These are phyloP conservation scores for Trachelus tabidus DNA, from an alignment of 2,888 invertebrate species.

Conservation along the genomic window DNA sequence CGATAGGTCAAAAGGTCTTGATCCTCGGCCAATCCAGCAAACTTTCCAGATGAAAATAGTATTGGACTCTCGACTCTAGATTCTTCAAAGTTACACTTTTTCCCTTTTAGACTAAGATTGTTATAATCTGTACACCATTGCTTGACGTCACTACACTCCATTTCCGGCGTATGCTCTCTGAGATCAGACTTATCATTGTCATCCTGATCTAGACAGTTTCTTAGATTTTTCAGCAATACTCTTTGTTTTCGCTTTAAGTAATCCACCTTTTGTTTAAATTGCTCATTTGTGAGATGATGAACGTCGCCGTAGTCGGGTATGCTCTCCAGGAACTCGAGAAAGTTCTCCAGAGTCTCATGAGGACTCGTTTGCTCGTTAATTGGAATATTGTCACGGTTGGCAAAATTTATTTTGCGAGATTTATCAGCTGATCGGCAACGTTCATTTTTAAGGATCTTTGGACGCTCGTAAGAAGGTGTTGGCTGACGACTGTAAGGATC, in stretches of 20 bases:
- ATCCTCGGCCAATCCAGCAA: constrained; percentile 55
- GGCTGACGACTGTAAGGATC: constrained; percentile 80
- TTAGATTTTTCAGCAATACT: constrained; percentile 55
- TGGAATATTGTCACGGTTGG: constrained; percentile 20
- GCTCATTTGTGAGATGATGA: constrained; percentile 79
- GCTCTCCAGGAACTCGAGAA: constrained; percentile 80
- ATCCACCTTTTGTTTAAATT: constrained; percentile 80
- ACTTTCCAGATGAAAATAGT: constrained; percentile 46
- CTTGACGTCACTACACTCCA: constrained; percentile 21
- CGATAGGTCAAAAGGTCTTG: constrained; percentile 56
- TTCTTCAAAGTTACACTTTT: constrained; percentile 55
- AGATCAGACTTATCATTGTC: constrained; percentile 16
- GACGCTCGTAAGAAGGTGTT: constrained; percentile 76
- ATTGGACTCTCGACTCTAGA: constrained; percentile 52
- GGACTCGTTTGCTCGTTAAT: constrained; percentile 22
- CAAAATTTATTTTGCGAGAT: constrained; percentile 59
- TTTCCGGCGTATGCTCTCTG: constrained; percentile 10
- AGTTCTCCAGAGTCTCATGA: constrained; percentile 69
- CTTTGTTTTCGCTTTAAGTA: constrained; percentile 75
- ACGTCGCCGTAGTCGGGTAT: constrained; percentile 85
- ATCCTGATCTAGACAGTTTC: constrained; percentile 63
- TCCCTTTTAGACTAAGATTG: constrained; percentile 54
- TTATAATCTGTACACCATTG: constrained; percentile 30
- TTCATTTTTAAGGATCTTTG: constrained; percentile 31
- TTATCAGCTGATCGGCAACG: constrained; percentile 44